phyloP scores from a whole-genome alignment of 2,113 vertebrate genomes.

The Sapajus apella region DNA sequence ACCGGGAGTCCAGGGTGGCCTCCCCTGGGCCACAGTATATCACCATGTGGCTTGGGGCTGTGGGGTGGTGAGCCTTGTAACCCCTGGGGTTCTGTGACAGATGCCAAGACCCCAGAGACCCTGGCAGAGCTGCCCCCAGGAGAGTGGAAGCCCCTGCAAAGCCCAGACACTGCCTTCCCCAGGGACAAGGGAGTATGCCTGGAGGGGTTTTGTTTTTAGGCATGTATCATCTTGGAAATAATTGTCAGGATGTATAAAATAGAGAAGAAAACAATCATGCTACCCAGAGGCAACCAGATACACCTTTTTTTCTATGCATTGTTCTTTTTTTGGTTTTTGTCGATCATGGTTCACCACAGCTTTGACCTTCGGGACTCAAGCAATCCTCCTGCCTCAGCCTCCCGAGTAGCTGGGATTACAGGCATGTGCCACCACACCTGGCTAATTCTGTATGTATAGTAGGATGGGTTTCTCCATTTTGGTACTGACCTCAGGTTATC shows the following conservation, averaged over 20 bases:
- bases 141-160: neutral
- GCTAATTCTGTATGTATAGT: too few relatives aligned
- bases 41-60: too few relatives aligned
- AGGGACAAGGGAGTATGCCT: fast-evolving
- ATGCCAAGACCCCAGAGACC: neutral
- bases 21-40: neutral
- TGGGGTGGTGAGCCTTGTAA: too few relatives aligned
- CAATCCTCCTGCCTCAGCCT: too few relatives aligned
- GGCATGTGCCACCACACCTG: too few relatives aligned
- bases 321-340: too few relatives aligned
- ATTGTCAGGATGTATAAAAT: neutral
- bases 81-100: neutral
- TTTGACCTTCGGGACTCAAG: too few relatives aligned
- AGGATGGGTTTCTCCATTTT: too few relatives aligned
- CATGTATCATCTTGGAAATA: neutral
- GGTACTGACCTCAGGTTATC: too few relatives aligned
- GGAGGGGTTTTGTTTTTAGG: neutral
- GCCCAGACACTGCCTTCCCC: neutral
- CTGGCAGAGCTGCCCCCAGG: neutral
- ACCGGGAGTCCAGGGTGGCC: too few relatives aligned
- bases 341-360: too few relatives aligned
- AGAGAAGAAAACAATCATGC: neutral
- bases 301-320: neutral
- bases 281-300: neutral
- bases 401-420: too few relatives aligned